These are phyloP conservation scores for Tryphoninae sp. DNA, from an alignment of 2,888 invertebrate genomes.

Conservation along the genomic window DNA sequence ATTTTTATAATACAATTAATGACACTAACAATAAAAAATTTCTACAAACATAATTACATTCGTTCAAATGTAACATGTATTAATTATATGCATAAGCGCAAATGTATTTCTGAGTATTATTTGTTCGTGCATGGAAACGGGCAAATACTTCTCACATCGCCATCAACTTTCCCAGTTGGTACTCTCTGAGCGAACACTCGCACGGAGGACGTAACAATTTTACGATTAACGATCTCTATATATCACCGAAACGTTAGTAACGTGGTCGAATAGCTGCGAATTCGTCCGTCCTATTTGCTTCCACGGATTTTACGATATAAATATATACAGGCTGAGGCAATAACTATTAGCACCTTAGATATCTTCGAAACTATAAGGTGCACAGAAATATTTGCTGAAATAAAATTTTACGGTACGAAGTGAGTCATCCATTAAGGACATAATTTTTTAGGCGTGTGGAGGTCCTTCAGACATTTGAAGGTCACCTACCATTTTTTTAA, in stretches of 20 bases:
- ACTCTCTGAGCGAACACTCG: conserved; percentile 19
- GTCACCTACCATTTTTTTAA: no score
- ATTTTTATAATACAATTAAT: no score
- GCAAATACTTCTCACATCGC: conserved; percentile 9
- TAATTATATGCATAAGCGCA: neutral
- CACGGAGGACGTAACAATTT: neutral
- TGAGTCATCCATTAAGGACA: no score
- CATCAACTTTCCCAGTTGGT: conserved; percentile 17
- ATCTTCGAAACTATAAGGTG: no score
- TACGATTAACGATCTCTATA: neutral
- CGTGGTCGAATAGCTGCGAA: neutral
- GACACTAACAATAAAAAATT: no score
- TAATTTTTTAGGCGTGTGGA: no score
- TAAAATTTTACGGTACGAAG: no score
- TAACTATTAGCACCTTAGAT: no score
- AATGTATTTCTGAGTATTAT: conserved; percentile 17
- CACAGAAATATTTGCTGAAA: no score
- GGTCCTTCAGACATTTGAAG: no score
- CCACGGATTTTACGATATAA: neutral
- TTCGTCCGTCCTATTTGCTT: neutral
- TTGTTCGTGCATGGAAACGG: conserved; percentile 19
- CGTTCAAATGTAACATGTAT: neutral
- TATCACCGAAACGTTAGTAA: neutral
- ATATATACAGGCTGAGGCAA: neutral
- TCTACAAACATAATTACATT: neutral